Evolutionary conservation across 92 coral and sea anemone species (phyloP).

Genomic region (Montipora capitata): DNA sequence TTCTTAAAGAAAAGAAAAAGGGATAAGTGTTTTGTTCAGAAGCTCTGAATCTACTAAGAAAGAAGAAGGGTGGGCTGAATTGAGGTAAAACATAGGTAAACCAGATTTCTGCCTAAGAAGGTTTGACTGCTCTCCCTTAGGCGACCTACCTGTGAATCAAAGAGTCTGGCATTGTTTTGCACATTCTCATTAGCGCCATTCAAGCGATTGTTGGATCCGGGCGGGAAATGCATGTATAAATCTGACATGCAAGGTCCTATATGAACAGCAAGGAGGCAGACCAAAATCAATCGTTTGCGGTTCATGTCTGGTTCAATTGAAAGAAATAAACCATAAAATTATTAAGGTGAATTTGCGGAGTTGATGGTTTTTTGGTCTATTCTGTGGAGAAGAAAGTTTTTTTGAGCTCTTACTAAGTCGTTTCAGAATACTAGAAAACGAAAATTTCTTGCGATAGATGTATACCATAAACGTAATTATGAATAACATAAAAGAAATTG

Average conservation of each 20-base stretch:
- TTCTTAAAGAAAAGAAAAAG: neutral
- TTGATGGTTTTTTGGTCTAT: neutral
- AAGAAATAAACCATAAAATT: too few relatives aligned
- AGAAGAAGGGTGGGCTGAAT: neutral
- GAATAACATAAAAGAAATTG: neutral
- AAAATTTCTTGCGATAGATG: neutral
- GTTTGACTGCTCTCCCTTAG: too few relatives aligned
- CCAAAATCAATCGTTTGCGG: neutral
- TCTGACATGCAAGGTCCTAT: slow-evolving; percentile 12
- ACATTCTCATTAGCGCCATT: neutral
- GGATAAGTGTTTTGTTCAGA: too few relatives aligned
- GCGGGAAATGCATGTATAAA: slow-evolving; percentile 16
- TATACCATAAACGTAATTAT: slow-evolving; percentile 12
- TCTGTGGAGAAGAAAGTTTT: neutral
- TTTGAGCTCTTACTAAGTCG: slow-evolving; percentile 10
- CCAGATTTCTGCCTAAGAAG: too few relatives aligned
- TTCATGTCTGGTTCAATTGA: too few relatives aligned
- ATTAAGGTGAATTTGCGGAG: too few relatives aligned
- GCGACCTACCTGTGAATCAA: slow-evolving; percentile 3
- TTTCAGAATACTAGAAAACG: slow-evolving; percentile 15
- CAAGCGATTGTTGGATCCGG: slow-evolving; percentile 4
- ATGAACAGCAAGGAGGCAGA: slow-evolving; percentile 1
- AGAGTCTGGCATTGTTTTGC: neutral
- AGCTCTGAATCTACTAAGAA: too few relatives aligned
- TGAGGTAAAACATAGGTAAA: neutral